These are phyloP conservation scores for Scophthalmus maximus DNA, from an alignment of 2,113 vertebrate species.

Conservation along the genomic window DNA sequence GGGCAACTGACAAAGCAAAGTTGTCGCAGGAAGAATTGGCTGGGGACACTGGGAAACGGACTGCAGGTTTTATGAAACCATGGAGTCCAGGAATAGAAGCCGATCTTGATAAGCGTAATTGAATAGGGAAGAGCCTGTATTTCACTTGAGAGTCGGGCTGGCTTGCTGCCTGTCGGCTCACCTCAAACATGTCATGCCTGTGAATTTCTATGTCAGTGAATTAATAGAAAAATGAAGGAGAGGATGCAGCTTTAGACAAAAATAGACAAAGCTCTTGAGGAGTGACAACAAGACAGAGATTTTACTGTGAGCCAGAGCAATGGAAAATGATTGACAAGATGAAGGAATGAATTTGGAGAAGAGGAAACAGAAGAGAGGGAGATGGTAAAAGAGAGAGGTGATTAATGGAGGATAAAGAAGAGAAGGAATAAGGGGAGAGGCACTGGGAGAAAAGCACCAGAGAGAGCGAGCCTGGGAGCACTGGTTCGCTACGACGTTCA, in stretches of 20 bases:
- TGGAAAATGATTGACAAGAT: constrained; percentile 21
- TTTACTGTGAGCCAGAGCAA: constrained; percentile 18
- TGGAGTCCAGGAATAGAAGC: constrained; percentile 47
- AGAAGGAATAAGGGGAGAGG: constrained; percentile 37
- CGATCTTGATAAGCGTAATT: constrained; percentile 50
- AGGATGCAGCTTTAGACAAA: constrained; percentile 1
- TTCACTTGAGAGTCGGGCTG: constrained; percentile 14
- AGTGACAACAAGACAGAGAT: background rate
- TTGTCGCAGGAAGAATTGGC: constrained; percentile 26
- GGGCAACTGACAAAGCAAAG: constrained; percentile 45
- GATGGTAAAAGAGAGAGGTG: constrained; percentile 6
- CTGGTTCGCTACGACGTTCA: constrained; percentile 70
- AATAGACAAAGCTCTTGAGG: constrained; percentile 27
- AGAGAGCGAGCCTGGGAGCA: constrained; percentile 63
- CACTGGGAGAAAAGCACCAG: constrained; percentile 54
- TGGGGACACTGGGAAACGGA: constrained; percentile 19
- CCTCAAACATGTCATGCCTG: constrained; percentile 32
- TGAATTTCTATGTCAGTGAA: constrained; percentile 30
- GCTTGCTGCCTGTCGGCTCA: constrained; percentile 18
- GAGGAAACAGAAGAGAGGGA: background rate
- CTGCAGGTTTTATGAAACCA: constrained; percentile 41
- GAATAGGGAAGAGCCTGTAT: constrained; percentile 34
- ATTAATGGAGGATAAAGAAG: constrained; percentile 39
- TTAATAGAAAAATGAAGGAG: background rate
- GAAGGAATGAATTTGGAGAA: background rate